Base-by-base conservation (phyloP, 2,888 invertebrate genomes). In the Ceraclea dissimilis region DNA sequence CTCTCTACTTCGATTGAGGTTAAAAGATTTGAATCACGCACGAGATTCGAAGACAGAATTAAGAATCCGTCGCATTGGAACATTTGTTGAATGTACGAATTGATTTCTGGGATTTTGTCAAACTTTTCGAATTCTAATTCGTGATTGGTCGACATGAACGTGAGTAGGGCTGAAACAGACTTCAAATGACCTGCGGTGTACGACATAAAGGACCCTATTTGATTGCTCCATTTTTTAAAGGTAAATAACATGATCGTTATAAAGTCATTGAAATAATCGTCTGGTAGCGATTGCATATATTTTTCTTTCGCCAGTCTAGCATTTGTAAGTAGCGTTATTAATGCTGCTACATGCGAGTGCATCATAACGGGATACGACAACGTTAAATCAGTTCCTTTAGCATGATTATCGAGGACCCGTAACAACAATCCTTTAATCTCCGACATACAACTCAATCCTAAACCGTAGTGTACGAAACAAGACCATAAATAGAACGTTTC, bases 401-500 rank as follows among this genome's bases (percentile, higher is more conserved):
- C 73, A 69, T 84, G 84, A 64, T 78, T 80, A 63, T 80, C 75
- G 31, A 86, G 66, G 51, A 79, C 71, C 60, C 75, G 76, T 51
- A 81, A 67, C 49, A 86, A 67, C 34, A 81, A 68, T 11, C 83
- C 81, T 62, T 75, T 77, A n/a, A 82, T 61, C 21, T 72, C 67
- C 66, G 69, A 65, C 44, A 79, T 72, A 61, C 75, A 67, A 46
- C 80, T 74, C 39, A 72, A 63, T 1, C 75, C 75, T 39, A 82
- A 65, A 22, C 74, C 75, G 66, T 80, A 82, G 63, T 75, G 70
- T 5, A 83, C 62, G 20, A 83, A 69, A 57, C 81, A 75, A 26
- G 79, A 74, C 69, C 82, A 76, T 34, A 82, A 71, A 66, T 80
- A 76, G 59, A 82, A 77, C 44, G 79, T 74, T 73, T 86, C 86